Percentiles rank a stretch among this genome's conserved stretches.
Evolutionary conservation across 1,140 invertebrate genomes (phyloP).

Genomic region (Sycophaga agraensis): DNA sequence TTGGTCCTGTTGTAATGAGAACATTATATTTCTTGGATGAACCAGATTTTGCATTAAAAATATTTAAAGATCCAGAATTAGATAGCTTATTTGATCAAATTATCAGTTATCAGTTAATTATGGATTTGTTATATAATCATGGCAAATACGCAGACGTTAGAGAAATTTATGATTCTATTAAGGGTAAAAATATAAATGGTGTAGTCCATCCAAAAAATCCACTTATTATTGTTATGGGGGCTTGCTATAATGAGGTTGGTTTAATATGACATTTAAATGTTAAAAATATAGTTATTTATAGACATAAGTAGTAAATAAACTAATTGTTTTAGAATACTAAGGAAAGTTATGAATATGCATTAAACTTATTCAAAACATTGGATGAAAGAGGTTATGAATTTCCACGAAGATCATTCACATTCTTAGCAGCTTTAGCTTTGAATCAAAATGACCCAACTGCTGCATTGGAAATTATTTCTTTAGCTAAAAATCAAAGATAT

Average conservation of each 20-base stretch:
- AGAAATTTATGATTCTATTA: constrained; percentile 64
- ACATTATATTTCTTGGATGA: constrained; percentile 72
- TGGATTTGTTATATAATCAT: constrained; percentile 74
- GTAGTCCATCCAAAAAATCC: constrained; percentile 68
- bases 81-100: constrained; percentile 73
- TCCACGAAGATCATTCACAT: constrained; percentile 63
- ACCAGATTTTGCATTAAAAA: constrained; percentile 66
- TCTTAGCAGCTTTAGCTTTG: constrained; percentile 66
- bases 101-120: constrained; percentile 66
- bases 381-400: constrained; percentile 58
- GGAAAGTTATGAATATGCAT: constrained; percentile 67
- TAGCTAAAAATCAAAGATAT: constrained; percentile 60
- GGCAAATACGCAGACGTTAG: constrained; percentile 69
- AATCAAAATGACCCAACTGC: constrained; percentile 68
- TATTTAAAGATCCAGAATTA: constrained; percentile 66
- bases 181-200: constrained; percentile 60
- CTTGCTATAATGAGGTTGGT: constrained; percentile 74
- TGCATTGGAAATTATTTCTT: constrained; percentile 67
- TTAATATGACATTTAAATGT: background rate
- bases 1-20: constrained; percentile 83
- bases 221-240: constrained; percentile 65
- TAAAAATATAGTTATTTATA: constrained; percentile 12
- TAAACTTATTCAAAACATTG: constrained; percentile 64
- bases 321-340: constrained; percentile 65
- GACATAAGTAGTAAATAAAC: background rate